Evolutionary conservation across 2,888 invertebrate genomes (phyloP).

Genomic region (Crocallis elinguaria): DNA sequence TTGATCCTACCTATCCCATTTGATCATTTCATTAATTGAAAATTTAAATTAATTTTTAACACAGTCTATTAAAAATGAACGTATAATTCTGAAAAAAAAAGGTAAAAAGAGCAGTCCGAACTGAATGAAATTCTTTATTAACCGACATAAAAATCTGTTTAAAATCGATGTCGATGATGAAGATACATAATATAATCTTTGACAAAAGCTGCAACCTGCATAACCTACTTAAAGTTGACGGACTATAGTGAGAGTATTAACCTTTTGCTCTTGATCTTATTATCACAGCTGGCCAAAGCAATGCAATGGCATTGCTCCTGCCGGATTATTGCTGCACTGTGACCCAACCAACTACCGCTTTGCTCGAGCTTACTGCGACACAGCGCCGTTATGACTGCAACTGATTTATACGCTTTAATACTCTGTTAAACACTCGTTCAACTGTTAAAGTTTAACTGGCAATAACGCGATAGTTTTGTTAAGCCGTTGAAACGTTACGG

Average conservation of each 20-base stretch:
- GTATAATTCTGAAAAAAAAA: no score
- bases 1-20: no score
- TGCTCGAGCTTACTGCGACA: conserved; percentile 19
- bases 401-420: conserved; percentile 27
- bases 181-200: no score
- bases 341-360: conserved; percentile 17
- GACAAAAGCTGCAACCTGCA: no score
- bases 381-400: conserved; percentile 18
- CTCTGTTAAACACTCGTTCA: conserved; percentile 19
- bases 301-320: conserved; percentile 42
- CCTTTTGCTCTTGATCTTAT: not conserved
- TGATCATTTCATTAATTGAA: no score
- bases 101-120: no score
- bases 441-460: conserved; percentile 9
- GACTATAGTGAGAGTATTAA: not conserved
- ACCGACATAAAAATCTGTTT: no score
- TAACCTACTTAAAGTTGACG: not conserved
- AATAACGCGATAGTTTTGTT: conserved; percentile 34
- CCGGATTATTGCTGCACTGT: conserved; percentile 37
- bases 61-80: no score
- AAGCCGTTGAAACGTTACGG: not conserved
- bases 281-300: conserved; percentile 20
- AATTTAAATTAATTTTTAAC: no score
- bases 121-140: no score
- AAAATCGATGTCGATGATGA: no score